phyloP scores from a whole-genome alignment of 1,140 invertebrate genomes.

The Danaus melanippus region DNA sequence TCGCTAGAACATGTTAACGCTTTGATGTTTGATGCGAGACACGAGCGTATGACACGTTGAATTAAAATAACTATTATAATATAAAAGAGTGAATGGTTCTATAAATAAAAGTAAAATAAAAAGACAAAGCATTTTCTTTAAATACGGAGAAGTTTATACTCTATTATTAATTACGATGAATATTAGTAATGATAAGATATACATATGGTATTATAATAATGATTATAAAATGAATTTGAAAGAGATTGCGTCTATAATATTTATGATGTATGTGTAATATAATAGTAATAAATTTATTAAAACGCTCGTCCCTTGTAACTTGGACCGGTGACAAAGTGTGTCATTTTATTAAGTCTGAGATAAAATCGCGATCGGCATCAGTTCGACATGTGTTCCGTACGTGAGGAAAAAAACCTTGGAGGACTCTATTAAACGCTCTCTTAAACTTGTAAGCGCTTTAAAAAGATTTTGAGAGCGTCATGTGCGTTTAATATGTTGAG shows the following conservation, averaged over 20 bases:
- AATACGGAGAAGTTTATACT: no score
- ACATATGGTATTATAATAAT: no score
- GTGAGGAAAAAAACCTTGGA: slow-evolving; percentile 23
- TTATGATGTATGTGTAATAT: no score
- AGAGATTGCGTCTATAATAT: no score
- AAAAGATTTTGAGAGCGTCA: slow-evolving; percentile 22
- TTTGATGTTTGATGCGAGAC: slow-evolving; percentile 19
- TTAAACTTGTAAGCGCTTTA: slow-evolving; percentile 24
- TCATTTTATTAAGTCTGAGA: slow-evolving; percentile 61
- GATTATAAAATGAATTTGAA: no score
- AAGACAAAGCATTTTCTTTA: no score
- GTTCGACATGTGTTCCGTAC: slow-evolving; percentile 46
- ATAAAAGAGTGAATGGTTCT: no score
- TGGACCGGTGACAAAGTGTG: slow-evolving; percentile 22
- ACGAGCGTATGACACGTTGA: no score
- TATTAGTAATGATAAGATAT: no score
- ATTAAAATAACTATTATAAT: background rate
- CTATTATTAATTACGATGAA: no score
- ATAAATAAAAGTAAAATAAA: no score
- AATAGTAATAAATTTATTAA: background rate
- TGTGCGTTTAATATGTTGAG: slow-evolving; percentile 16
- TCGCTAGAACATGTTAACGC: slow-evolving; percentile 36
- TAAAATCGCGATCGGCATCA: slow-evolving; percentile 43
- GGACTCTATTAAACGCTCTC: slow-evolving; percentile 25
- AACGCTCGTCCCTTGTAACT: slow-evolving; percentile 19